These are phyloP conservation scores for Crypturellus tataupa DNA, from an alignment of 2,797 vertebrate species.

Conservation along the genomic window DNA sequence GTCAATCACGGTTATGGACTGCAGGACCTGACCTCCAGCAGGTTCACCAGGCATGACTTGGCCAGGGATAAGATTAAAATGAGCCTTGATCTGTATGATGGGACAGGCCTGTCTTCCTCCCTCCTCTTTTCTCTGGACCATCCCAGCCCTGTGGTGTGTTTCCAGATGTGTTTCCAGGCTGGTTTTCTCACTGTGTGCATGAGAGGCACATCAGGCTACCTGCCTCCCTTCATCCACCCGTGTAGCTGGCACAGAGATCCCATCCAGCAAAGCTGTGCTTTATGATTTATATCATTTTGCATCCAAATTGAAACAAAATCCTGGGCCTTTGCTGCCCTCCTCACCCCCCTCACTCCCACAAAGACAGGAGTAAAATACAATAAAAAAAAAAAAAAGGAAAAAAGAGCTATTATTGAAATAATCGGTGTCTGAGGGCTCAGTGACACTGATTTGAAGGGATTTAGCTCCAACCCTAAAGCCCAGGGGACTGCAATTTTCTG, in stretches of 20 bases:
- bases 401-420: conserved; percentile 40
- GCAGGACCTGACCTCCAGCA: neutral
- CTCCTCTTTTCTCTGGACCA: neutral
- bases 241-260: neutral
- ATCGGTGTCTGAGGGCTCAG: neutral
- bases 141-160: neutral
- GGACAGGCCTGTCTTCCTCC: neutral
- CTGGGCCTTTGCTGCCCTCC: no score
- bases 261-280: neutral
- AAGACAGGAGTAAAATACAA: neutral
- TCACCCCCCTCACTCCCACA: no score
- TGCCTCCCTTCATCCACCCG: neutral
- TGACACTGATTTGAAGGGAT: conserved; percentile 7
- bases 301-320: conserved; percentile 6
- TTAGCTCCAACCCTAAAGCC: conserved; percentile 33
- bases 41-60: accelerated
- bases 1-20: neutral
- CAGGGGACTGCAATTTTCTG: conserved; percentile 55
- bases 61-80: neutral
- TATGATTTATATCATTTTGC: neutral
- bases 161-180: neutral
- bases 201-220: neutral
- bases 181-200: neutral
- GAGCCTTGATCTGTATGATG: neutral
- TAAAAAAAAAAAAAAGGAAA: neutral